A percentile compares a stretch with the other conserved stretches of the same genome.
Evolutionary conservation across 2,888 invertebrate genomes (phyloP).

Genomic region (Sinohyriopsis cumingii): DNA sequence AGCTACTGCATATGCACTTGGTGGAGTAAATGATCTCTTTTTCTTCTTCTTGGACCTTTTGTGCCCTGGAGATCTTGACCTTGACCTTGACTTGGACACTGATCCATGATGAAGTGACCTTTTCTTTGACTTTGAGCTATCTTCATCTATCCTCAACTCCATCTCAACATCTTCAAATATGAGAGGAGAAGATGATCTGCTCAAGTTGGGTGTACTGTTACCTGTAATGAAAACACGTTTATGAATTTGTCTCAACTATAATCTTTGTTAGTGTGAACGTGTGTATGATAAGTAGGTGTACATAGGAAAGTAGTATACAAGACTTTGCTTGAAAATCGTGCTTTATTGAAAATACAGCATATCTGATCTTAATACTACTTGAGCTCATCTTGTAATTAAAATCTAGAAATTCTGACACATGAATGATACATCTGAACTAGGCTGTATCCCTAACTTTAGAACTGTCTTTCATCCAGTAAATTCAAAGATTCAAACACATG

Average conservation of each 20-base stretch:
- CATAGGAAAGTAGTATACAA: too few relatives aligned
- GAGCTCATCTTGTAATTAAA: neutral
- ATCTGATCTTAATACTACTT: too few relatives aligned
- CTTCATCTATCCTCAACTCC: slow-evolving; percentile 1
- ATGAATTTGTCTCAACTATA: too few relatives aligned
- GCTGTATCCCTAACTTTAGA: too few relatives aligned
- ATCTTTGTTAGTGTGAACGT: too few relatives aligned
- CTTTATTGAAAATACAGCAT: too few relatives aligned
- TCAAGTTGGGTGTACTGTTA: slow-evolving; percentile 21
- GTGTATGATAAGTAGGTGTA: too few relatives aligned
- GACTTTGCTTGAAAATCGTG: too few relatives aligned
- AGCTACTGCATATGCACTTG: slow-evolving; percentile 50
- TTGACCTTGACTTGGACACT: slow-evolving; percentile 25
- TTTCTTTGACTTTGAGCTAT: slow-evolving; percentile 8
- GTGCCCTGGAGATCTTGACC: slow-evolving; percentile 8
- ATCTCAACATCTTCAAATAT: slow-evolving; percentile 21
- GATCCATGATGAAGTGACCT: slow-evolving; percentile 21
- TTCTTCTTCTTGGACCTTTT: slow-evolving; percentile 33
- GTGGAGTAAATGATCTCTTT: slow-evolving; percentile 49
- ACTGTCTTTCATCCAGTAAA: too few relatives aligned
- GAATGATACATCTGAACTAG: too few relatives aligned
- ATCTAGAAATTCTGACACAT: neutral
- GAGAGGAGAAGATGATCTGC: slow-evolving; percentile 33
- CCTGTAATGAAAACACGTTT: too few relatives aligned
- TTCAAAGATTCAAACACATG: too few relatives aligned